Evolutionary conservation across 2,113 vertebrate species (phyloP), one percentile per base, ranked within the genome.

Genomic region (Toxotes jaculatrix): DNA sequence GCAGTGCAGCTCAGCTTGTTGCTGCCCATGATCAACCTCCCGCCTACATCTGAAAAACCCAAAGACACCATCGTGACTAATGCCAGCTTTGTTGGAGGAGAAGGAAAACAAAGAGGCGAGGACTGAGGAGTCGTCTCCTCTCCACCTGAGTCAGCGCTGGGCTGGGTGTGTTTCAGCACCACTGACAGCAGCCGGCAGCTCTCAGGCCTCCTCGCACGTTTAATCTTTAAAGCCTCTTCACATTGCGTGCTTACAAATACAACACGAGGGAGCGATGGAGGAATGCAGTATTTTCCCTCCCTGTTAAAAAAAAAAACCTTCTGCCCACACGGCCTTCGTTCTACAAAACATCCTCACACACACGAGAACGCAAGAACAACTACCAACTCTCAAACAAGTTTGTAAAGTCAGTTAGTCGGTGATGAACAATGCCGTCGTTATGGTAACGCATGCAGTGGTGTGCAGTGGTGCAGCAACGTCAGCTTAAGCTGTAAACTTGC

Each of bases 131-230:
- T 43, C 43, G 45, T 40, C 19, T 8, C 16, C 62, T 42, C 80
- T 86, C 51, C 70, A 19, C 23, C 36, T 13, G 10, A 57, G 19
- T 7, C 59, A 7, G 0, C 9, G 63, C 53, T 12, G 51, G 13
- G 43, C 51, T 68, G 57, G 43, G 55, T 55, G 77, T 72, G 79
- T 77, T 82, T 82, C 82, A 88, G 80, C 69, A 88, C 83, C 88
- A 49, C 32, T 57, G 80, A 88, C 83, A 86, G 86, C 77, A 40
- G 81, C 75, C 64, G 65, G 76, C 55, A 36, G 43, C 63, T 57
- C 53, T 34, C 21, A 5, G 38, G 14, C 74, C 62, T 53, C 72
- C 2, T 55, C 83, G 2, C 7, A 21, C 60, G 40, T 57, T 69
- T 27, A 42, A 49, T 60, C 70, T 61, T n/a, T 12, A 47, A 27